These are phyloP conservation scores for Fopius arisanus DNA, from an alignment of 1,140 invertebrate genomes.

Conservation along the genomic window DNA sequence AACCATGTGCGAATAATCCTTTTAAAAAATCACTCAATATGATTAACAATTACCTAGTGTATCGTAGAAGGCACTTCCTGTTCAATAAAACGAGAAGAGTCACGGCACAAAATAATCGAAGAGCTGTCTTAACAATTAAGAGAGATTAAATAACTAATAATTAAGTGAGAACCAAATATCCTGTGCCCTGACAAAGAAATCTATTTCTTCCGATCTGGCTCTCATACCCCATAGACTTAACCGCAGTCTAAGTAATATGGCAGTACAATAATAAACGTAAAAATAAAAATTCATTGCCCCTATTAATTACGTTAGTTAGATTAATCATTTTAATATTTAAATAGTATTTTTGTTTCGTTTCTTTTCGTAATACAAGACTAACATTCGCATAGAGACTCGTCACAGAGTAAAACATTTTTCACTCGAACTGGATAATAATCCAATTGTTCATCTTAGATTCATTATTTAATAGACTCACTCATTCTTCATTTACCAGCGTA, in stretches of 20 bases:
- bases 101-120: not conserved
- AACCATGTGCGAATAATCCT: not conserved
- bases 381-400: not conserved
- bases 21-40: not conserved
- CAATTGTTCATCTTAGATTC: not conserved
- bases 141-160: not conserved
- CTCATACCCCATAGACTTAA: not conserved
- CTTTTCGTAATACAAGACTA: not conserved
- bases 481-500: conserved; percentile 78
- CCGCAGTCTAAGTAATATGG: not conserved
- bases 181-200: not conserved
- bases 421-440: not conserved
- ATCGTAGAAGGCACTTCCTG: not conserved
- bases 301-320: conserved; percentile 4
- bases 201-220: not conserved
- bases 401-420: not conserved
- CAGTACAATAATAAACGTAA: not conserved
- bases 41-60: not conserved
- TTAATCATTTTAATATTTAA: conserved; percentile 1
- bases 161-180: not conserved
- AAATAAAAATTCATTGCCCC: not conserved
- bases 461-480: not conserved
- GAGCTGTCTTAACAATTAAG: not conserved
- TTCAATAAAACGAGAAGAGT: not conserved
- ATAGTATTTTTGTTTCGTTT: conserved; percentile 3